Evolutionary conservation across 2,888 invertebrate species (phyloP).

Genomic region (Drosophila macrothrix): DNA sequence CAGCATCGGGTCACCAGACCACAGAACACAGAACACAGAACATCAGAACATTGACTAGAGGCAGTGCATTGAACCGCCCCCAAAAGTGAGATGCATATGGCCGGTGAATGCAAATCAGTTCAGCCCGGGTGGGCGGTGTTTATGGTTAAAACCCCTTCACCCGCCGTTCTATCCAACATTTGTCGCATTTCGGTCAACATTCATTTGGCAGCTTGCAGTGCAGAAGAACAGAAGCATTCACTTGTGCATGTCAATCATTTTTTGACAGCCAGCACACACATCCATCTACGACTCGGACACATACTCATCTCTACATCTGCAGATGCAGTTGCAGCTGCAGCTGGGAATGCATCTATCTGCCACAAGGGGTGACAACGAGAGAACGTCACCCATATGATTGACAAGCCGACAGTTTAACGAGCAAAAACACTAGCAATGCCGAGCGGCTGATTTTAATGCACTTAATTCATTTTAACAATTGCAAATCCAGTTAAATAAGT

Average conservation of each 20-base stretch:
- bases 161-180: conserved; percentile 6
- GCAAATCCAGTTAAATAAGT: not conserved
- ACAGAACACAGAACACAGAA: not conserved
- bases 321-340: conserved; percentile 40
- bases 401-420: conserved; percentile 31
- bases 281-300: conserved; percentile 43
- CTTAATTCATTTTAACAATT: conserved; percentile 9
- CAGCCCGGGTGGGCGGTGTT: conserved; percentile 55
- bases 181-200: conserved; percentile 64
- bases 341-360: conserved; percentile 15
- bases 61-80: conserved; percentile 53
- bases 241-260: conserved; percentile 77
- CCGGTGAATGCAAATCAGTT: conserved; percentile 68
- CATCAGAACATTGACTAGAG: conserved; percentile 1
- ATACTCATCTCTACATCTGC: conserved; percentile 25
- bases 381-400: conserved; percentile 59
- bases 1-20: conserved; percentile 30
- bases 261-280: conserved; percentile 67
- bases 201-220: conserved; percentile 53
- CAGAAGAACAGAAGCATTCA: conserved; percentile 52
- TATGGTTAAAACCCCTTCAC: conserved; percentile 11
- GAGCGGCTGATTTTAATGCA: conserved; percentile 3
- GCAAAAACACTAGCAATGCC: conserved; percentile 2
- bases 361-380: conserved; percentile 38
- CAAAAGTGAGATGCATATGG: conserved; percentile 45